These are phyloP conservation scores for Syritta pipiens DNA, from an alignment of 2,888 invertebrate species.

Conservation along the genomic window DNA sequence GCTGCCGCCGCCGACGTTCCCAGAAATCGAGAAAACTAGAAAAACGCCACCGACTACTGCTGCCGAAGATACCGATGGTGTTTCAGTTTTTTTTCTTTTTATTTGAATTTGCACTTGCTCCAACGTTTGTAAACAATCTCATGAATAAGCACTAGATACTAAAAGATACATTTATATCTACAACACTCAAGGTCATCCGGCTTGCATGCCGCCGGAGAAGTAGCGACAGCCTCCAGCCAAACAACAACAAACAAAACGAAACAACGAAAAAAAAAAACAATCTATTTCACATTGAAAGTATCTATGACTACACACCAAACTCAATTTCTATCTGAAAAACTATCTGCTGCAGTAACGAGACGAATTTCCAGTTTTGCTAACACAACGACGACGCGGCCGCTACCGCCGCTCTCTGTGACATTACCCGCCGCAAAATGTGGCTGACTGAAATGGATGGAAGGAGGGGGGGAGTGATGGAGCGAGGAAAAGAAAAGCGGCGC, in stretches of 20 bases:
- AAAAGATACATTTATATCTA: background rate
- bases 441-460: no score
- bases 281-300: constrained; percentile 42
- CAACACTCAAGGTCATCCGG: constrained; percentile 54
- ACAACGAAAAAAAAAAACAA: constrained; percentile 7
- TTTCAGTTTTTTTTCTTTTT: constrained; percentile 8
- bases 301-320: constrained; percentile 8
- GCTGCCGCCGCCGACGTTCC: background rate
- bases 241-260: background rate
- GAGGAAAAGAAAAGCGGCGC: background rate
- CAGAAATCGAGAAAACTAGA: constrained; percentile 16
- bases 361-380: constrained; percentile 43
- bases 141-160: constrained; percentile 35
- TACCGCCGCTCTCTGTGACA: constrained; percentile 32
- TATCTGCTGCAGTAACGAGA: background rate
- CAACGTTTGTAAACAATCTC: constrained; percentile 53
- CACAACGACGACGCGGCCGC: no score
- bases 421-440: constrained; percentile 40
- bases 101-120: constrained; percentile 62
- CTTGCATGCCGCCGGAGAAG: constrained; percentile 31
- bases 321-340: constrained; percentile 12
- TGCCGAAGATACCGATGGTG: background rate
- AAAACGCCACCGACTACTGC: constrained; percentile 4
- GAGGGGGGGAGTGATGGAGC: no score
- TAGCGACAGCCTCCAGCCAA: constrained; percentile 14